These are phyloP conservation scores for Stigmatopora argus DNA, from an alignment of 2,113 vertebrate species.

Conservation along the genomic window DNA sequence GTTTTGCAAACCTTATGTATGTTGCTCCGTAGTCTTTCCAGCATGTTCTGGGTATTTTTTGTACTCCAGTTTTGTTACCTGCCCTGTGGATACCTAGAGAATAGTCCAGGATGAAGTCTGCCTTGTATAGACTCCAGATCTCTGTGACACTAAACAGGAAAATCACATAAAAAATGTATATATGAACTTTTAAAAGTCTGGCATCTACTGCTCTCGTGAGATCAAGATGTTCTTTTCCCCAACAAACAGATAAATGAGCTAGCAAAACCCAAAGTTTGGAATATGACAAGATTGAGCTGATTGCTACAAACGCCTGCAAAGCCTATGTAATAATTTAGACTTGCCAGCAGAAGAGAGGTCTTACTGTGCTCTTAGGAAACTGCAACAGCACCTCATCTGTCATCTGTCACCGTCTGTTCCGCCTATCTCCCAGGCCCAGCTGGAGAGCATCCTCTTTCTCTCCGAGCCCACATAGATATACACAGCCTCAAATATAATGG, in stretches of 20 bases:
- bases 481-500: conserved; percentile 52
- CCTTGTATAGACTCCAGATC: background rate
- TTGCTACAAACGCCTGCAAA: conserved; percentile 33
- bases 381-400: conserved; percentile 64
- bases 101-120: background rate
- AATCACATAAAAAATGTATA: background rate
- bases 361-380: conserved; percentile 60
- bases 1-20: background rate
- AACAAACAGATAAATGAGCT: conserved; percentile 11
- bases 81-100: background rate
- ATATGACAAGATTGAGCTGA: conserved; percentile 24
- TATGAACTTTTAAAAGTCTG: background rate
- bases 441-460: conserved; percentile 57
- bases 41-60: background rate
- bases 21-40: background rate
- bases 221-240: background rate
- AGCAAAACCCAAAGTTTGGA: conserved; percentile 20
- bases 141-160: background rate
- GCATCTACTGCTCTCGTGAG: background rate
- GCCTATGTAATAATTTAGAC: conserved; percentile 64
- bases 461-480: conserved; percentile 41
- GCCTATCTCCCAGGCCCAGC: conserved; percentile 52
- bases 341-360: conserved; percentile 52
- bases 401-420: conserved; percentile 59
- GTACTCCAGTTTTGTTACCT: background rate